Evolutionary conservation across 2,113 vertebrate genomes (phyloP).

Genomic region (Sula dactylatra): DNA sequence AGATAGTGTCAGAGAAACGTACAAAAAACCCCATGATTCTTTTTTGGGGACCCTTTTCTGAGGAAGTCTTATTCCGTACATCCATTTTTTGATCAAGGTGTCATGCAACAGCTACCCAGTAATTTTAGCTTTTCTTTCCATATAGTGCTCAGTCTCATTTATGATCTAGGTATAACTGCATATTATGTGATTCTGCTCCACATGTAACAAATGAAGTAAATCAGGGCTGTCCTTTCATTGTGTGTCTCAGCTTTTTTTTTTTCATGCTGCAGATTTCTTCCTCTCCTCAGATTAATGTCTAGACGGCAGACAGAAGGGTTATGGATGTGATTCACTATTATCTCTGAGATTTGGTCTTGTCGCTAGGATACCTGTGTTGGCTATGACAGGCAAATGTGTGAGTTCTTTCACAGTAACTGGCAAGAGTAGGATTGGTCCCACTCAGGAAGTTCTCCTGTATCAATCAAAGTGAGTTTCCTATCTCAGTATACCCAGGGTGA

Average conservation of each 20-base stretch:
- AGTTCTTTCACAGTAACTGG: background rate
- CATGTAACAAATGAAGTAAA: background rate
- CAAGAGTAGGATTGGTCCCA: background rate
- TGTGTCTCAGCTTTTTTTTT: background rate
- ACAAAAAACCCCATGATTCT: rapidly evolving
- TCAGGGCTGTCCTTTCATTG: background rate
- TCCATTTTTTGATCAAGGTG: background rate
- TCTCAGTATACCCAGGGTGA: background rate
- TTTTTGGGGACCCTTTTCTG: background rate
- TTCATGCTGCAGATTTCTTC: background rate
- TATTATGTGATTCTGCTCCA: background rate
- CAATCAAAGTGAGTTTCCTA: background rate
- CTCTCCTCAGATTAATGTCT: background rate
- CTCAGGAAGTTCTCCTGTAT: background rate
- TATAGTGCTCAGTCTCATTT: background rate
- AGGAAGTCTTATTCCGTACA: background rate
- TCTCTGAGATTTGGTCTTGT: background rate
- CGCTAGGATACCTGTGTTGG: background rate
- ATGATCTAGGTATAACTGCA: background rate
- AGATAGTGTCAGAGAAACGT: background rate
- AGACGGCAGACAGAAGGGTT: background rate
- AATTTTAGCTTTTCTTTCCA: background rate
- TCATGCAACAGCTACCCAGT: background rate
- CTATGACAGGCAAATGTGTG: background rate
- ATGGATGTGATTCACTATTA: background rate